Evolutionary conservation across 2,113 vertebrate genomes (phyloP), one percentile per base, ranked within the genome.

Genomic region (Corythaixoides concolor): DNA sequence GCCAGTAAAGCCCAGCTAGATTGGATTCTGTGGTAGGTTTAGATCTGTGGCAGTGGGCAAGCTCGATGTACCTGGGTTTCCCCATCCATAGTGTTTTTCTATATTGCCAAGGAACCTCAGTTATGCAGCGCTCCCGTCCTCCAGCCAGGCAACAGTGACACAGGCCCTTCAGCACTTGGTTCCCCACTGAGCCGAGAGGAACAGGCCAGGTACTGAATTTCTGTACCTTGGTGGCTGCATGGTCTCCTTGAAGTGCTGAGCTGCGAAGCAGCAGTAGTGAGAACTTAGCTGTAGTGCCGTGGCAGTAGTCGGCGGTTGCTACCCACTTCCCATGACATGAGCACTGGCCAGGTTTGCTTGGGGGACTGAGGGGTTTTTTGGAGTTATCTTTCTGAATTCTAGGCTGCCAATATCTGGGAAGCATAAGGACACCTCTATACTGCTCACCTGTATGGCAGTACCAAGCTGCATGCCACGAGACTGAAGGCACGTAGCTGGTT

Each of bases 381-480:
- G 39, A 58, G 3, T 45, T 21, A n/a, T 21, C 33, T 30, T 84
- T 74, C 56, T 64, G 39, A 30, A 22, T 39, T 84, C 70, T 58
- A 21, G 35, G 27, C 33, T 81, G 27, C 16, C 47, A 12, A 1
- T 24, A n/a, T 8, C 35, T 33, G 43, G 35, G 21, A 41, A 35
- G 2, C 5, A 5, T 22, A 37, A 72, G n/a, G 22, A 27, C 18
- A 8, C 15, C 22, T 73, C 12, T 19, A 0, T 8, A n/a, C 12
- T 3, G 3, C 26, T 13, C 9, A 22, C 4, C 21, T 19, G 10
- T 68, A 11, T 0, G 0, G 16, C 41, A 70, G 37, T 17, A 58
- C 37, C 0, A 0, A 67, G 62, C 39, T 12, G 9, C 5, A 1
- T 5, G 20, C 14, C 56, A 20, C 1, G 9, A n/a, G 73, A 15